Conservation (phyloP, 2,888 invertebrate genomes). For the Sphaeridia pumilis region DNA sequence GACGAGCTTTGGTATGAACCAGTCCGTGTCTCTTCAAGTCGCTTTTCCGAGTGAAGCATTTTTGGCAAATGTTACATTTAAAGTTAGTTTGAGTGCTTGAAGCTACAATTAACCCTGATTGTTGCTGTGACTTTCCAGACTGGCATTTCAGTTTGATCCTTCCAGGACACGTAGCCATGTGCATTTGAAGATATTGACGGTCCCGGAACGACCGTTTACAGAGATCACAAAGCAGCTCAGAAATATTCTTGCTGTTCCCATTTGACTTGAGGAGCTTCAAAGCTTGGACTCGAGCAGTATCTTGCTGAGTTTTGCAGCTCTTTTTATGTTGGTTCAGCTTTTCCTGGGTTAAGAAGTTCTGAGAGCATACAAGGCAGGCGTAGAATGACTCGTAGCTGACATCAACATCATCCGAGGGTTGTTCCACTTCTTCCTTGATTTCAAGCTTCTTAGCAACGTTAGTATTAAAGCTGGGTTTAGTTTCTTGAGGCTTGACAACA, state of each 20-base stretch:
- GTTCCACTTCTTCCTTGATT: background rate
- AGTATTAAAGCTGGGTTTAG: background rate
- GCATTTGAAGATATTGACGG: background rate
- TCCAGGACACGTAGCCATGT: background rate
- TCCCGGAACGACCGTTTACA: background rate
- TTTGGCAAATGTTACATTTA: background rate
- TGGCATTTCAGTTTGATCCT: too few relatives aligned
- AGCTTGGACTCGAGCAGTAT: background rate
- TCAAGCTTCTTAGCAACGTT: too few relatives aligned
- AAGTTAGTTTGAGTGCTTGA: background rate
- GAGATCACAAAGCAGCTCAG: background rate
- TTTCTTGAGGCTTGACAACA: background rate
- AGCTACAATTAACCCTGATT: too few relatives aligned
- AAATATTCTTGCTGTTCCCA: background rate
- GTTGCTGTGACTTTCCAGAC: background rate
- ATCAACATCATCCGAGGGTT: background rate
- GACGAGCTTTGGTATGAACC: background rate
- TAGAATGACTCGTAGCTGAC: background rate
- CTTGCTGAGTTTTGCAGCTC: background rate
- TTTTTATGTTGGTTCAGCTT: background rate
- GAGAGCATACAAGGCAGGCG: background rate
- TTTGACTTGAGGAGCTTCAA: background rate
- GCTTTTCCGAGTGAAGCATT: background rate
- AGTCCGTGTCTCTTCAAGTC: background rate
- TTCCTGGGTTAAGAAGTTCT: background rate